Conservation (phyloP, 2,888 invertebrate species). For the Mythimna vitellina region DNA sequence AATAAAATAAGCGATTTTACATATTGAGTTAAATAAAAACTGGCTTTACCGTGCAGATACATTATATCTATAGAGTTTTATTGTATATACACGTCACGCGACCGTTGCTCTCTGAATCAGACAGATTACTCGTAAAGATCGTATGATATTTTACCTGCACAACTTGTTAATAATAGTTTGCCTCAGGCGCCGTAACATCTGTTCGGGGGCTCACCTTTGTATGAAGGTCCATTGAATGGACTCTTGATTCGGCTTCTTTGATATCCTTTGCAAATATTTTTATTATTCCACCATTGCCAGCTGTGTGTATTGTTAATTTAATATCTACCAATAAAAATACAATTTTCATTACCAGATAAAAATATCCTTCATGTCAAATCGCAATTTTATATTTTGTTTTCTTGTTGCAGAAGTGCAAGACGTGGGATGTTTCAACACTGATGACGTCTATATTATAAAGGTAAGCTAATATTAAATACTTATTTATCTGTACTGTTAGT, state of each 20-base stretch:
- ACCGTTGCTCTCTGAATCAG: conserved; percentile 65
- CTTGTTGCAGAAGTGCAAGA: conserved; percentile 88
- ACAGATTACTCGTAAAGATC: conserved; percentile 65
- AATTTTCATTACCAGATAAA: conserved; percentile 45
- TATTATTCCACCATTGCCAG: conserved; percentile 60
- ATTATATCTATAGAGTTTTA: conserved; percentile 10
- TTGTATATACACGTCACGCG: conserved; percentile 39
- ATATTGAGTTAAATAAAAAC: conserved; percentile 21
- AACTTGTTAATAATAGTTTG: conserved; percentile 76
- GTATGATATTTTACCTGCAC: conserved; percentile 82
- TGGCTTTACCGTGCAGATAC: background rate
- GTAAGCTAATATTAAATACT: conserved; percentile 69
- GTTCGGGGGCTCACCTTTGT: conserved; percentile 77
- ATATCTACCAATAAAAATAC: conserved; percentile 33
- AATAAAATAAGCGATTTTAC: conserved; percentile 10
- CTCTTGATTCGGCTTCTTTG: conserved; percentile 73
- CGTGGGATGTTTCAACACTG: conserved; percentile 81
- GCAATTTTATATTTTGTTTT: conserved; percentile 58
- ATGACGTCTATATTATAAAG: conserved; percentile 78
- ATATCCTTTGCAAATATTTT: conserved; percentile 59
- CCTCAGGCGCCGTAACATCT: conserved; percentile 77
- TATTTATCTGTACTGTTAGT: conserved; percentile 28
- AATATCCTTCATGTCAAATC: conserved; percentile 29
- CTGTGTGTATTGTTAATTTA: conserved; percentile 60
- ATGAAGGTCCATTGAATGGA: conserved; percentile 73